A percentile compares a stretch with the other conserved stretches of the same genome.
phyloP scores from a whole-genome alignment of 2,113 vertebrate genomes.

The Upupa epops region DNA sequence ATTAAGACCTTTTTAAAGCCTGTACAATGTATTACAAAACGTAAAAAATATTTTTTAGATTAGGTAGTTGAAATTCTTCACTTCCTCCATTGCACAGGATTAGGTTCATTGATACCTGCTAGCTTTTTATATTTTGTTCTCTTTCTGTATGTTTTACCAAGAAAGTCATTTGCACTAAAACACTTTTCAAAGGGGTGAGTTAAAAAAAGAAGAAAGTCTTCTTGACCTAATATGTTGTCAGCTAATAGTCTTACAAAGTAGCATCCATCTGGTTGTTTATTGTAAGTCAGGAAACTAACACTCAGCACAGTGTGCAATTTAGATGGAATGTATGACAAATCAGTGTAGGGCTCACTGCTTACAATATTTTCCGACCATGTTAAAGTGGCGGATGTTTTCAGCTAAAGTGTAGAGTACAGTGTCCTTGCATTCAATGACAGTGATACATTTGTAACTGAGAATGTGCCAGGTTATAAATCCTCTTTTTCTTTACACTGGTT shows the following conservation, averaged over 20 bases:
- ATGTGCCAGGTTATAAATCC: constrained; percentile 26
- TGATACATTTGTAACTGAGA: not conserved
- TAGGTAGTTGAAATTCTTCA: not conserved
- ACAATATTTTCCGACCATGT: constrained; percentile 32
- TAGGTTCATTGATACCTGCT: not conserved
- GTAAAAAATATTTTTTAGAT: not conserved
- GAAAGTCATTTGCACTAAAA: not conserved
- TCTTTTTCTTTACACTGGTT: not conserved
- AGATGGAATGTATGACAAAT: constrained; percentile 46
- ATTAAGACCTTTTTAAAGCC: not conserved
- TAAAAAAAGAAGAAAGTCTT: not conserved
- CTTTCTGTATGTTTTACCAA: not conserved
- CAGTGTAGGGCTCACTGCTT: constrained; percentile 1
- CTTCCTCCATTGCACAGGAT: not conserved
- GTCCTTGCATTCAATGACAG: constrained; percentile 36
- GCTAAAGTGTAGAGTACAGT: constrained; percentile 35
- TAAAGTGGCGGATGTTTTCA: constrained; percentile 68
- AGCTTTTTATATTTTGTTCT: not conserved
- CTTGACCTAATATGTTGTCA: not conserved
- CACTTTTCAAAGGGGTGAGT: not conserved
- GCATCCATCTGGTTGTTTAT: constrained; percentile 42
- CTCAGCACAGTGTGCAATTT: constrained; percentile 37
- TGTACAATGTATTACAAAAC: not conserved
- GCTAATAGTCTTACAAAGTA: not conserved
- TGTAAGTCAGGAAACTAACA: constrained; percentile 59